Percentiles rank a stretch among this genome's conserved stretches.
Evolutionary conservation across 2,113 vertebrate species (phyloP).

Genomic region (Eulacestoma nigropectus): DNA sequence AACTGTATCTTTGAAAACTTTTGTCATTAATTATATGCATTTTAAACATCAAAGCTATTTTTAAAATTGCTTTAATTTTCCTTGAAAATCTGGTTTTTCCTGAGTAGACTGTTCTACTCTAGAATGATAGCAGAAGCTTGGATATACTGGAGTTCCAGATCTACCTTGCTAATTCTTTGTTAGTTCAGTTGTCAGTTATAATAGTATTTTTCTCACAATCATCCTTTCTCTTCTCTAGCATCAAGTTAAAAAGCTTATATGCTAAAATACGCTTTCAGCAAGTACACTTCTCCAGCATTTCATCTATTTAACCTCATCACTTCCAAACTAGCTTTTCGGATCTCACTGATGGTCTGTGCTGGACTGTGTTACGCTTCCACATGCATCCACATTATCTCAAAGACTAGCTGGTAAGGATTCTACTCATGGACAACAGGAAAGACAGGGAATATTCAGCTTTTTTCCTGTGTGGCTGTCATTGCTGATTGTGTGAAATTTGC

Average conservation of each 20-base stretch:
- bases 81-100: not conserved
- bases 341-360: not conserved
- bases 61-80: not conserved
- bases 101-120: not conserved
- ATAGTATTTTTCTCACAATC: not conserved
- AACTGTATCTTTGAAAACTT: not conserved
- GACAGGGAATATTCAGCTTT: not conserved
- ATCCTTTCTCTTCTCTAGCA: not conserved
- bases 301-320: not conserved
- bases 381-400: not conserved
- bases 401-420: not conserved
- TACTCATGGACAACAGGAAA: not conserved
- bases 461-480: not conserved
- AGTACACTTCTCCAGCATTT: not conserved
- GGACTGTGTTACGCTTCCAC: not conserved
- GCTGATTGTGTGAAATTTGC: not conserved
- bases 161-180: conserved; percentile 20
- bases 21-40: not conserved
- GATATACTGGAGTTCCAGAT: not conserved
- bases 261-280: not conserved
- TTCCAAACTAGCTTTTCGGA: not conserved
- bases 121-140: not conserved
- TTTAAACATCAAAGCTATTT: conserved; percentile 23
- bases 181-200: conserved; percentile 27
- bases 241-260: not conserved